Percentiles rank a stretch among this genome's conserved stretches.
Conservation (phyloP, 2,888 invertebrate genomes). For the Byasa hedistus region DNA sequence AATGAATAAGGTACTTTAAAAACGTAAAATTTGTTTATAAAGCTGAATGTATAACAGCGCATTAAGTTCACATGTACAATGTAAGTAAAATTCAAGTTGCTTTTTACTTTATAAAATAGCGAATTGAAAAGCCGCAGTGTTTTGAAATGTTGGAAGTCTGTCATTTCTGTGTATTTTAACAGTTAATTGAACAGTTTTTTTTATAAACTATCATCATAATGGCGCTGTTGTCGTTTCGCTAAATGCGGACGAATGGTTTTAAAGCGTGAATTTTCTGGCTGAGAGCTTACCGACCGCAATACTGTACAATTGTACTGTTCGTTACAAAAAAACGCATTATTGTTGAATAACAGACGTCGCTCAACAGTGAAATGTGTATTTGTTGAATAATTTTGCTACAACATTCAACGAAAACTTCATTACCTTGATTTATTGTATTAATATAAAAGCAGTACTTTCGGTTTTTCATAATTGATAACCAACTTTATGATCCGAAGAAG, state of each 20-base stretch:
- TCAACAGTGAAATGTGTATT: conserved; percentile 24
- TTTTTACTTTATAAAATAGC: conserved; percentile 1
- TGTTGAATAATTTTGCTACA: conserved; percentile 12
- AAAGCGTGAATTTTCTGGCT: conserved; percentile 22
- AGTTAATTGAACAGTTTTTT: conserved; percentile 19
- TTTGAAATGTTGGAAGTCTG: background rate
- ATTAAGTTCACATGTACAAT: conserved; percentile 6
- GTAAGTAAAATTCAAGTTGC: conserved; percentile 6
- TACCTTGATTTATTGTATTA: conserved; percentile 1
- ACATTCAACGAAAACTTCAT: conserved; percentile 5
- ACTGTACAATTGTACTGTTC: conserved; percentile 15
- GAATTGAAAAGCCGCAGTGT: conserved; percentile 3
- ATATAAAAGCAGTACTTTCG: no score
- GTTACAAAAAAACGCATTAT: conserved; percentile 24
- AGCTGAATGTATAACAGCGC: conserved; percentile 8
- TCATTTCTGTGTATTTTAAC: conserved; percentile 8
- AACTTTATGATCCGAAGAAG: no score
- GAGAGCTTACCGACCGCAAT: conserved; percentile 28
- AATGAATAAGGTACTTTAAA: background rate
- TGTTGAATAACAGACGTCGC: conserved; percentile 14
- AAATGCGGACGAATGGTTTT: conserved; percentile 17
- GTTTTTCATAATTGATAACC: no score
- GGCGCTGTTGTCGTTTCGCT: conserved; percentile 16
- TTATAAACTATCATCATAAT: conserved; percentile 5
- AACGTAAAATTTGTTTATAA: background rate